Base-by-base conservation (phyloP, 2,113 vertebrate genomes). In the Bufo gargarizans region DNA sequence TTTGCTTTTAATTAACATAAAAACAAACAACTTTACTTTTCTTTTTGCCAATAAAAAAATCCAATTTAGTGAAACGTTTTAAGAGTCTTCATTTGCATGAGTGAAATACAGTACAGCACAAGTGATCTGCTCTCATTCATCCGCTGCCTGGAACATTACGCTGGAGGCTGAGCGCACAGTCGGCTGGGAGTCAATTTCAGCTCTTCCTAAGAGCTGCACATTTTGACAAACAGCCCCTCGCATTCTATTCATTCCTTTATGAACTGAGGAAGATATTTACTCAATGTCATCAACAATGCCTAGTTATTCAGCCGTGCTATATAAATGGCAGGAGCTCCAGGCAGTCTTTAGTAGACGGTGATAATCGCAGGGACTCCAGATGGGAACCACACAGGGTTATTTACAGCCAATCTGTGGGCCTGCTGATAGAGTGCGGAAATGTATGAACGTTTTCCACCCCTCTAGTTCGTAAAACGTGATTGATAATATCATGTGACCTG, bases 381-480 rank as follows among this genome's bases (percentile, higher is more conserved):
- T 87, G 77, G 77, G 59, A 80, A 45, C 49, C 85, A 56, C 79
- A 69, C 22, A 56, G n/a, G 16, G 74, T 80, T 87, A 80, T 80
- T 87, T 87, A 87, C 77, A 43, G 19, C 76, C n/a, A 45, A 55
- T 65, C 22, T 55, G 76, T 61, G 20, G 45, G 76, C 59, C 85
- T 14, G 74, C 20, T 61, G 61, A 78, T 63, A n/a, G 6, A 86
- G 22, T 45, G 17, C 4, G 17, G 50, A 33, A 47, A 81, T 61
- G 4, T 14, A 81, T 61, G 33, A 58, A 17, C 19, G n/a, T 20
- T 82, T 49, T 65, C 10, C 59, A 19, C 14, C 59, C 33, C 43
- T 78, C 76, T n/a, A 59, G 20, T 9, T 43, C 22, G 4, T 13
- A 20, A 67, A 49, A 67, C 1, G 5, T 13, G 45, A 82, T 82